Evolutionary conservation across 2,113 vertebrate species (phyloP), one percentile per base, ranked within the genome.

Genomic region (Takifugu bimaculatus): DNA sequence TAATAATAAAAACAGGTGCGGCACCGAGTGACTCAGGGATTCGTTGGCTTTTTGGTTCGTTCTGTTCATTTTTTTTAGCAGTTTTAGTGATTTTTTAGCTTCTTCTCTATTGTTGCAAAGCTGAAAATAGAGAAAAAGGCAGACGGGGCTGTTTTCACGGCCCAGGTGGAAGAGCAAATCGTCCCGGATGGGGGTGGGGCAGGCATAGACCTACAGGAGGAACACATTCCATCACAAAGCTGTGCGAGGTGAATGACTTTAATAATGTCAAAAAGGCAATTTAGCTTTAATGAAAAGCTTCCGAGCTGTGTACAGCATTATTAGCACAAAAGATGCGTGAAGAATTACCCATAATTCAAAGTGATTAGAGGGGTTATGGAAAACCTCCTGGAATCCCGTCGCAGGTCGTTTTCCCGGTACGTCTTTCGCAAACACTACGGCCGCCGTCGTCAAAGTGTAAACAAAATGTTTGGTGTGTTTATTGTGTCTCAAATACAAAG

Each of bases 341-440:
- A 39, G 35, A 39, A 39, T 39, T 39, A 39, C 35, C 35, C 35
- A 39, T 39, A 39, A 68, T 67, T 6, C 26, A 27, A 10, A 26
- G 52, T 20, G 27, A 32, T 12, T 42, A 1, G 50, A 67, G 60
- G 57, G 64, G 56, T 65, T 71, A 58, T 27, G 57, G 56, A 67
- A 54, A 57, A 60, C 54, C 58, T 39, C 53, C 13, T 15, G 44
- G 52, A 60, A 63, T 45, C 51, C 14, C 69, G 75, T 47, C 55
- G 62, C 54, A 57, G 67, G 64, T 76, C 20, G 75, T 85, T 39
- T 82, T 77, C 64, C 63, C 61, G 62, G 45, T 63, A 43, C 79
- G 78, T 88, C 75, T 83, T 85, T 79, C 77, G 81, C 76, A 81
- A 35, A 80, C 76, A 61, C 74, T 58, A 59, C 81, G 3, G 29